These are phyloP conservation scores for Eurytoma californica DNA, from an alignment of 2,888 invertebrate genomes.

Conservation along the genomic window DNA sequence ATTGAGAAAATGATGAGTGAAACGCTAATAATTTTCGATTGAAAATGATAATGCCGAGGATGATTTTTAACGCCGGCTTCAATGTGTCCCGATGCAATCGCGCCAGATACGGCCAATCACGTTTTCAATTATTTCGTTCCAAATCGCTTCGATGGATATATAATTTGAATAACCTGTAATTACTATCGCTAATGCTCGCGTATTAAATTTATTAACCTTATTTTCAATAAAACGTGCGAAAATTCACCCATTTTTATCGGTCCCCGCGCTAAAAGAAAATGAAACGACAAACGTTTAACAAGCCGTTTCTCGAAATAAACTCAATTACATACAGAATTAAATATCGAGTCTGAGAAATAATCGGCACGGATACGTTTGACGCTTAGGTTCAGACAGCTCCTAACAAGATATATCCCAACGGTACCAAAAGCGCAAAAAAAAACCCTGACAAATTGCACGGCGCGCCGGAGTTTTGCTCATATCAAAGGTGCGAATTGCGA, in stretches of 20 bases:
- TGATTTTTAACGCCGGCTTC: not conserved
- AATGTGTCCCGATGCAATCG: slow-evolving; percentile 11
- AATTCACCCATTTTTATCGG: no score
- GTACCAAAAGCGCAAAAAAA: slow-evolving; percentile 15
- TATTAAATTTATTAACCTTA: no score
- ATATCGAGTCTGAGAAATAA: not conserved
- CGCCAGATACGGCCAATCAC: slow-evolving; percentile 18
- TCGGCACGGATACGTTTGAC: not conserved
- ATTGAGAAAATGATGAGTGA: slow-evolving; percentile 34
- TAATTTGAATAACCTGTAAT: not conserved
- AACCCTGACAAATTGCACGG: slow-evolving; percentile 40
- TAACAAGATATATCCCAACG: no score
- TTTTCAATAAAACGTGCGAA: no score
- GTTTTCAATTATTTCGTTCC: slow-evolving; percentile 31
- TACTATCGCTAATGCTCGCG: no score
- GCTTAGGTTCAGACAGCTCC: not conserved
- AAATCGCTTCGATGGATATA: slow-evolving; percentile 13
- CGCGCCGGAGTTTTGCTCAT: not conserved
- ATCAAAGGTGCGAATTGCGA: slow-evolving; percentile 19
- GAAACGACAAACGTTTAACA: no score
- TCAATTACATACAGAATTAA: no score
- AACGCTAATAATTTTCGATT: slow-evolving; percentile 42
- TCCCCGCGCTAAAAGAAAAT: not conserved
- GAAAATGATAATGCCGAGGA: slow-evolving; percentile 32
- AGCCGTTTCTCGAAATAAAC: no score